Conservation (phyloP, 2,113 vertebrate species). For the Mastomys natalensis region DNA sequence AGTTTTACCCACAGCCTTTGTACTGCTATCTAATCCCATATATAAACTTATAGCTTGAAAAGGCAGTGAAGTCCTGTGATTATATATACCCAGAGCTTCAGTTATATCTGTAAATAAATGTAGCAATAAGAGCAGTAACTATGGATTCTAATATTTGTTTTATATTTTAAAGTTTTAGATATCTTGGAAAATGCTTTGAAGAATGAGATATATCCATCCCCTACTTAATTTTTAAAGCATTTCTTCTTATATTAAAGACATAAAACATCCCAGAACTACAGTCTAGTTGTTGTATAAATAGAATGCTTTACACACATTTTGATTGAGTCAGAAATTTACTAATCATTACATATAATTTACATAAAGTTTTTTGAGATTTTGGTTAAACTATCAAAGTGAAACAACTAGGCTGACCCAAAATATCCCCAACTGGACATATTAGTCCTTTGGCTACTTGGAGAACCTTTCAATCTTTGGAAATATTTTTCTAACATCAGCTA, state of each 20-base stretch:
- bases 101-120: background rate
- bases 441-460: background rate
- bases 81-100: background rate
- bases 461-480: background rate
- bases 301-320: background rate
- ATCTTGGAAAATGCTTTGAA: slow-evolving; percentile 1
- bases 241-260: slow-evolving; percentile 26
- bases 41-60: background rate
- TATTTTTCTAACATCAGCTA: background rate
- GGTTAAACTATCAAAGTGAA: background rate
- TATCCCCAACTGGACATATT: background rate
- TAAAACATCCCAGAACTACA: background rate
- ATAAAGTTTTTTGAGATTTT: slow-evolving; percentile 1
- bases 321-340: slow-evolving; percentile 16
- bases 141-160: background rate
- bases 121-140: background rate
- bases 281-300: background rate
- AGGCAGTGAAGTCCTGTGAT: background rate
- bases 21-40: background rate
- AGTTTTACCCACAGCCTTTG: background rate
- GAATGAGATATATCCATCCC: background rate
- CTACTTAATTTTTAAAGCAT: background rate
- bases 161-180: background rate
- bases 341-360: background rate
- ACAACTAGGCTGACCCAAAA: background rate